Evolutionary conservation across 2,888 invertebrate genomes (phyloP), one percentile per base, ranked within the genome.

Genomic region (Synergus japonicus): DNA sequence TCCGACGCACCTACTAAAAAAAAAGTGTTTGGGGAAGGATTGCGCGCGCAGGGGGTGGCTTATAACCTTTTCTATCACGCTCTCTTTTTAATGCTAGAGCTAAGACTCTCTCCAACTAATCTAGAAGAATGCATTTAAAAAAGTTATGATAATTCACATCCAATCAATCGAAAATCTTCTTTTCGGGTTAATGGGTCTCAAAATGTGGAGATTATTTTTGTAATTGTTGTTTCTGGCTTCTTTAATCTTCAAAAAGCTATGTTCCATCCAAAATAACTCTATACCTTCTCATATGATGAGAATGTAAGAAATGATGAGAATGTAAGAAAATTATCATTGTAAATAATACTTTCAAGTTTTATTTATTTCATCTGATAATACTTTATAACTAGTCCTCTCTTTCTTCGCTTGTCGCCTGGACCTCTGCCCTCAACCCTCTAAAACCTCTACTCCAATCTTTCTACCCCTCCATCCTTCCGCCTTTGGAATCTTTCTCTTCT

Each of bases 1-100:
- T 49, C 13, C 15, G n/a, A 29, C 49, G 49, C 29, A 37, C 8
- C 15, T 49, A 37, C 7, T 69, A 12, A 49, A 2, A 8, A 49
- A 49, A 46, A 64, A 54, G 77, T 43, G 64, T 43, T 44, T 44
- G 49, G 15, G 22, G 29, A 49, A 64, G 49, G 60, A 54, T 41
- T 82, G 83, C 84, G 81, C 84, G 88, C 86, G 84, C 84, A 84
- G 82, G 46, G 63, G 73, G 73, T 81, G 83, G 83, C 83, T 83
- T 84, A 84, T 83, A 85, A 86, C 85, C 81, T 80, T 76, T 49
- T 37, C 58, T 41, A 9, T 43, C 37, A 66, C 22, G 18, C 58
- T 58, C 18, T 18, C 46, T 46, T 46, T 46, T 12, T 46, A 8
- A 46, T 2, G 46, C 10, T 46, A 46, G 10, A 46, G 12, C 58